Evolutionary conservation across 2,797 vertebrate species (phyloP), one percentile per base, ranked within the genome.

Genomic region (Pachyuromys duprasi): DNA sequence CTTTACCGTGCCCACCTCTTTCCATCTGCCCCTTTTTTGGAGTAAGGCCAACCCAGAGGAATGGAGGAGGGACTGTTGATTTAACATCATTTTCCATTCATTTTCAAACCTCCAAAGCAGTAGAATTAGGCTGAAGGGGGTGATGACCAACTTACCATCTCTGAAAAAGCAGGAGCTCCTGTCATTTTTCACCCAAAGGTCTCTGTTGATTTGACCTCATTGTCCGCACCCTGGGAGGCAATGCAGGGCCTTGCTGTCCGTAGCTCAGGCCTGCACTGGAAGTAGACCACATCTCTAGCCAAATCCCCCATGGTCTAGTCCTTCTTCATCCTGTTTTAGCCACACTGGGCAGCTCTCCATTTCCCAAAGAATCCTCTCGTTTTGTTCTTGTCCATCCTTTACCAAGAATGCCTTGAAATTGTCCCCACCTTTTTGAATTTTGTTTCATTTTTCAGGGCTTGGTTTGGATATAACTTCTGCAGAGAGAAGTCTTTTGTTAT

Each of bases 21-120:
- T 31, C 92, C 90, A 92, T 90, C 95, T 42, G 62, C 28, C 39
- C 55, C 49, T 49, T 90, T 83, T 20, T 57, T 90, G 97, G 93
- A 93, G 81, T 63, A 74, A 79, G 3, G 78, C 80, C 96, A 95
- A 13, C 15, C 26, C 14, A 28, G 65, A 60, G 67, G 22, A 83
- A 24, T 15, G 57, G 76, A 60, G 72, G 67, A 78, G 18, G 22
- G 49, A 57, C 36, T 57, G 93, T 75, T 65, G 28, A 42, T 69
- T 96, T 80, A 7, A 70, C 84, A 90, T 79, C 22, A 5, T 26
- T 24, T 90, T 93, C 28, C 33, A 33, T 67, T 93, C 53, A n/a
- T 91, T 95, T 84, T 76, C 8, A 70, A 60, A 49, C 60, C 60
- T 62, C 53, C 60, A 49, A 62, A 79, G 57, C 63, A 28, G 57